Evolutionary conservation across 2,888 invertebrate genomes (phyloP).

Genomic region (Prosapia bicincta): DNA sequence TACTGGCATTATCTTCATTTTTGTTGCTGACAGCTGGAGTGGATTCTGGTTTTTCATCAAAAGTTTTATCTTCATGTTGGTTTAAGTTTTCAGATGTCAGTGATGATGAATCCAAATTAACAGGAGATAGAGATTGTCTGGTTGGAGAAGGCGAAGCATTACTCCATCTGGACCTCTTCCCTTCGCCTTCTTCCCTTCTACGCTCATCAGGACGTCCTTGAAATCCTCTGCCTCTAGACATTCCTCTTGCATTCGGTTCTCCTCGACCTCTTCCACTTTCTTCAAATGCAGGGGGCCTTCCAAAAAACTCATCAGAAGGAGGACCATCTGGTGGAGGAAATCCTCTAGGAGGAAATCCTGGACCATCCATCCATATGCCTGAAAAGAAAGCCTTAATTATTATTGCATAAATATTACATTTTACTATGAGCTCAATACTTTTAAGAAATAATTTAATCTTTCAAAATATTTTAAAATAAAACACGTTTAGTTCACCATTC

Average conservation of each 20-base stretch:
- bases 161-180: constrained; percentile 16
- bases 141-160: constrained; percentile 17
- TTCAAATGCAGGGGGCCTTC: constrained; percentile 40
- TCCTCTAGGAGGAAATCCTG: constrained; percentile 27
- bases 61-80: neutral
- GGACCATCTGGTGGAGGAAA: constrained; percentile 43
- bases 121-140: neutral
- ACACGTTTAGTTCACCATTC: no score
- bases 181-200: constrained; percentile 20
- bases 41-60: neutral
- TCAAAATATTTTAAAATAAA: no score
- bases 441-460: no score
- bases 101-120: neutral
- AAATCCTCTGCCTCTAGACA: constrained; percentile 15
- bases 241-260: neutral
- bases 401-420: no score
- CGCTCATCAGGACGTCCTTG: constrained; percentile 7
- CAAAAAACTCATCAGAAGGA: constrained; percentile 42
- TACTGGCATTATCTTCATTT: neutral
- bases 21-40: neutral
- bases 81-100: neutral
- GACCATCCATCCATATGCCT: constrained; percentile 39
- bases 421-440: no score
- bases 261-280: constrained; percentile 16
- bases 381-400: no score